A percentile compares a stretch with the other conserved stretches of the same genome.
phyloP scores from a whole-genome alignment of 2,113 vertebrate genomes.

The Pangasianodon hypophthalmus region DNA sequence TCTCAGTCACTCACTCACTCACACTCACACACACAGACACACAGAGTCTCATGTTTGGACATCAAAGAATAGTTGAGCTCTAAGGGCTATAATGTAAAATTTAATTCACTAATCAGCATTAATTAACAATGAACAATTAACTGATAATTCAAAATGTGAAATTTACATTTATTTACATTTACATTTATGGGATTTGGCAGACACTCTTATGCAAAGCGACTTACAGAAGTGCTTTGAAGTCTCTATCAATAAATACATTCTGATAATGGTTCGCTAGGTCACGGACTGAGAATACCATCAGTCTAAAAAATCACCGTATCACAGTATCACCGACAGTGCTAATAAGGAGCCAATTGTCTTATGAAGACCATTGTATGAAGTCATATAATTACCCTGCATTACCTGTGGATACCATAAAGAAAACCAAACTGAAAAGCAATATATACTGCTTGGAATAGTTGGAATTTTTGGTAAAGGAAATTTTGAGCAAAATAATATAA shows the following conservation, averaged over 20 bases:
- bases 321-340: not conserved
- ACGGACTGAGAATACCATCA: too few relatives aligned
- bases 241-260: too few relatives aligned
- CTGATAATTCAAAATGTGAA: not conserved
- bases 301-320: too few relatives aligned
- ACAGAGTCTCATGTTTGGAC: slow-evolving; percentile 23
- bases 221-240: too few relatives aligned
- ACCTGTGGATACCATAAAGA: not conserved
- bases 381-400: not conserved
- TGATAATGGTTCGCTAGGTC: too few relatives aligned
- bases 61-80: not conserved
- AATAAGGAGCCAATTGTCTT: not conserved
- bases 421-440: not conserved
- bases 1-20: too few relatives aligned
- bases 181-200: too few relatives aligned
- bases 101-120: not conserved
- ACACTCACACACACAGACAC: slow-evolving; percentile 7
- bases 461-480: too few relatives aligned
- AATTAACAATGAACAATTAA: not conserved
- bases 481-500: too few relatives aligned
- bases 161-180: too few relatives aligned
- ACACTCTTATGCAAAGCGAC: too few relatives aligned
- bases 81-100: slow-evolving; percentile 9
- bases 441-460: too few relatives aligned
- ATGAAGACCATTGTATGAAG: not conserved